These are phyloP conservation scores for Phymastichus coffea DNA, from an alignment of 1,140 invertebrate genomes.

Conservation along the genomic window DNA sequence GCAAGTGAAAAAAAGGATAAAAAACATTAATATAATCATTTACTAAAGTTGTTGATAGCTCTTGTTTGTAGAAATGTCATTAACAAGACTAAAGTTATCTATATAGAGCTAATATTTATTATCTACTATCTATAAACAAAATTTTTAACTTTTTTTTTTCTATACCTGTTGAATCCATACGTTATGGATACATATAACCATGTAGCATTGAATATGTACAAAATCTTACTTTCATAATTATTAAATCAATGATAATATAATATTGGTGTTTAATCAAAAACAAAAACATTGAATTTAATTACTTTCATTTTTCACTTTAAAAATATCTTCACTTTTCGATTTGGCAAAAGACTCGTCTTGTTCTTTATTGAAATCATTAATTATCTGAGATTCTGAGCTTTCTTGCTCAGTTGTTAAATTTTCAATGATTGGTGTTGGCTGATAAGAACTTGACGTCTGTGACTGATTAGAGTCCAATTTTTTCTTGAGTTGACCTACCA, in stretches of 20 bases:
- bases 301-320: constrained; percentile 5
- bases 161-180: too few species aligned
- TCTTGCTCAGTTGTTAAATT: background rate
- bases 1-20: constrained; percentile 3
- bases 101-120: background rate
- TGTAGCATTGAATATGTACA: constrained; percentile 31
- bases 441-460: constrained; percentile 9
- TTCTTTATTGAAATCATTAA: background rate
- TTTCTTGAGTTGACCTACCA: constrained; percentile 46
- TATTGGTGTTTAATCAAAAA: constrained; percentile 17
- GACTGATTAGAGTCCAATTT: constrained; percentile 34
- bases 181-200: constrained; percentile 23
- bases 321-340: constrained; percentile 16
- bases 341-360: background rate
- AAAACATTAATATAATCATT: background rate
- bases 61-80: background rate
- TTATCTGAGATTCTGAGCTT: constrained; percentile 4
- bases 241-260: constrained; percentile 2
- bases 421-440: constrained; percentile 8
- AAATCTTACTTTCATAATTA: constrained; percentile 13
- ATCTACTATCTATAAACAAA: constrained; percentile 3
- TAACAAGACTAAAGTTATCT: background rate
- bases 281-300: constrained; percentile 13
- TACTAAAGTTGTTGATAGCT: background rate
- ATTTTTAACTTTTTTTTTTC: background rate